Evolutionary conservation across 2,113 vertebrate genomes (phyloP).

Genomic region (Cryptotis parvus): DNA sequence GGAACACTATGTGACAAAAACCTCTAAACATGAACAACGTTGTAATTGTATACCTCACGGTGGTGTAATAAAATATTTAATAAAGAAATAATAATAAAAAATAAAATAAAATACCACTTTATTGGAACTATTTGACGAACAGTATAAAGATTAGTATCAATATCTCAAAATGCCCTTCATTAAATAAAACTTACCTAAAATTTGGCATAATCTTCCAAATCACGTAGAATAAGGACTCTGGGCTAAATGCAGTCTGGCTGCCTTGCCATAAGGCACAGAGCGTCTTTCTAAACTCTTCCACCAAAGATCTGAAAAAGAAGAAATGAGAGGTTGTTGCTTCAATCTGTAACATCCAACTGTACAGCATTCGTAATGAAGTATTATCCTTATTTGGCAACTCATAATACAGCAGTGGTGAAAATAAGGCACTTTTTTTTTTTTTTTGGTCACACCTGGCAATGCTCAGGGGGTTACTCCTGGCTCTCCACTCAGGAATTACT

Average conservation of each 20-base stretch:
- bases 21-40: too few relatives aligned
- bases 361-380: neutral
- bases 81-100: too few relatives aligned
- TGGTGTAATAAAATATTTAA: too few relatives aligned
- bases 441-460: too few relatives aligned
- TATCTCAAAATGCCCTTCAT: neutral
- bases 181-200: conserved; percentile 92
- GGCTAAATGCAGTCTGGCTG: conserved; percentile 96
- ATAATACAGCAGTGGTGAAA: conserved; percentile 11
- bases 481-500: too few relatives aligned
- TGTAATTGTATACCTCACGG: too few relatives aligned
- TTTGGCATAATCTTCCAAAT: conserved; percentile 99
- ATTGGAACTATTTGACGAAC: neutral
- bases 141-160: conserved; percentile 1
- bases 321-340: conserved; percentile 47
- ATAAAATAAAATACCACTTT: neutral
- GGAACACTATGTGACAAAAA: too few relatives aligned
- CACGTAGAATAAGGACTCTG: conserved; percentile 98
- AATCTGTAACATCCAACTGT: neutral
- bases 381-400: neutral
- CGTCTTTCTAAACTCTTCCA: conserved; percentile 99
- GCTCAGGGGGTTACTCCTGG: too few relatives aligned
- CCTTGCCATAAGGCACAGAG: conserved; percentile 98
- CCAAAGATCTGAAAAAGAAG: conserved; percentile 91
- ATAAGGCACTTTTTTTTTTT: too few relatives aligned